Conservation (phyloP, 1,140 invertebrate species). For the Coptotermes formosanus region DNA sequence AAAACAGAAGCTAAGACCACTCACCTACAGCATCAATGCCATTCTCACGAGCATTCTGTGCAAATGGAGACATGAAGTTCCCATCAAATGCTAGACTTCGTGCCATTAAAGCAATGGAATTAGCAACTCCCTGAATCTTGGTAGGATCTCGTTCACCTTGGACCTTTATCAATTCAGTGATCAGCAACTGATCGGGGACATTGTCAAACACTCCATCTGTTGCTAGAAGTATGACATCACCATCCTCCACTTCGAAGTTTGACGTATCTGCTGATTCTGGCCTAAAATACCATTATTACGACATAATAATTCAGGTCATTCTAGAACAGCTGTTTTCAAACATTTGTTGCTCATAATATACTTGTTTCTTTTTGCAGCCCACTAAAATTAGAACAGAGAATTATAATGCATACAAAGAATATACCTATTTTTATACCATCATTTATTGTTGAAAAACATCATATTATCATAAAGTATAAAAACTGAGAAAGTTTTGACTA, state of each 20-base stretch:
- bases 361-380: no score
- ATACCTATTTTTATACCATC: no score
- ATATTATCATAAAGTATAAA: no score
- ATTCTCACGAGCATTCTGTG: constrained; percentile 84
- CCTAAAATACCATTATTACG: constrained; percentile 50
- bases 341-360: no score
- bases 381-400: no score
- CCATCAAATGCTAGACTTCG: constrained; percentile 89
- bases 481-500: no score
- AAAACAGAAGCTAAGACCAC: constrained; percentile 37
- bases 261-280: constrained; percentile 89
- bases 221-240: constrained; percentile 92
- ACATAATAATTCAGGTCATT: no score
- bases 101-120: constrained; percentile 92
- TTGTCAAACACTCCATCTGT: constrained; percentile 99
- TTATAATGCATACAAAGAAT: no score
- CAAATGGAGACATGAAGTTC: constrained; percentile 94
- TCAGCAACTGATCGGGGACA: constrained; percentile 84
- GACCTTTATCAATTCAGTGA: constrained; percentile 72
- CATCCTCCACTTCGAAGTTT: constrained; percentile 88
- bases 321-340: no score
- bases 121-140: constrained; percentile 84
- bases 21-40: constrained; percentile 90
- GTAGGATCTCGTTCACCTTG: constrained; percentile 69
- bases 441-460: no score